These are phyloP conservation scores for Conomelus anceps DNA, from an alignment of 2,888 invertebrate genomes.

Conservation along the genomic window DNA sequence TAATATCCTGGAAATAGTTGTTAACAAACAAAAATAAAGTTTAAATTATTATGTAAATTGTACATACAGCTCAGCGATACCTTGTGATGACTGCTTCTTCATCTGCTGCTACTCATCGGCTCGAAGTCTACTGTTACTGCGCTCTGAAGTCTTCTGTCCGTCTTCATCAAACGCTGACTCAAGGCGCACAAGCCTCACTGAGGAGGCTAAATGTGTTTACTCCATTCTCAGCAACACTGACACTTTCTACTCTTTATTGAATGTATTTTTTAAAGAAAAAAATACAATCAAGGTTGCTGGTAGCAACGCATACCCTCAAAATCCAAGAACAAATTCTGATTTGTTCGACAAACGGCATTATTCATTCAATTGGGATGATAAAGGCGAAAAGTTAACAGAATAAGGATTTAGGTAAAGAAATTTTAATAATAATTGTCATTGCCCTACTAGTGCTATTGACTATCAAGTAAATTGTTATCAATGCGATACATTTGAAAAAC, in stretches of 20 bases:
- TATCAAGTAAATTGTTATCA: not conserved
- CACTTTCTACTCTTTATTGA: not conserved
- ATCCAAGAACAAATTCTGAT: not conserved
- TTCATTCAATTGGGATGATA: too few relatives aligned
- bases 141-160: not conserved
- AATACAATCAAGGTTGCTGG: not conserved
- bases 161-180: not conserved
- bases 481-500: not conserved
- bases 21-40: constrained; percentile 24
- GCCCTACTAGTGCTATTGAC: not conserved
- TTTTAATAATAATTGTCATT: not conserved
- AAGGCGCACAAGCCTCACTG: not conserved
- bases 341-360: not conserved
- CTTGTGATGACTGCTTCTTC: constrained; percentile 11
- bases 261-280: not conserved
- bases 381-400: too few relatives aligned
- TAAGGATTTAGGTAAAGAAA: not conserved
- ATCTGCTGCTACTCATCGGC: not conserved
- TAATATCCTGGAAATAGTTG: constrained; percentile 22
- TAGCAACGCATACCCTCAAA: not conserved
- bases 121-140: not conserved
- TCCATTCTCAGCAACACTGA: not conserved
- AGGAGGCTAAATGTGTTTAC: not conserved
- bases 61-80: constrained; percentile 26
- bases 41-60: constrained; percentile 18